Evolutionary conservation across 2,888 invertebrate species (phyloP).

Genomic region (Notodonta ziczac): DNA sequence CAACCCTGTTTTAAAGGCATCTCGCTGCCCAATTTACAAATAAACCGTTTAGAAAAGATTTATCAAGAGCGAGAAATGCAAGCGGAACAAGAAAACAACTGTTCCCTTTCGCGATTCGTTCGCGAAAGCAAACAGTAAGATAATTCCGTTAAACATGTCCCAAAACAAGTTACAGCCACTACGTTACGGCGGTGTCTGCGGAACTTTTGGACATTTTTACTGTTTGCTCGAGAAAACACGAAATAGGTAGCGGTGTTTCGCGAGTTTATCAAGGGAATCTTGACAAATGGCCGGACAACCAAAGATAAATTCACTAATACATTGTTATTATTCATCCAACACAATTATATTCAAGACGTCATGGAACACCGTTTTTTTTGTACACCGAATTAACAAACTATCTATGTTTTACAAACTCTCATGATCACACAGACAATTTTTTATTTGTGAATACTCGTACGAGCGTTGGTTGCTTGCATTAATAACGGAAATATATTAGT

Average conservation of each 20-base stretch:
- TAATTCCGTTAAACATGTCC: slow-evolving; percentile 54
- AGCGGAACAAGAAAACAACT: slow-evolving; percentile 35
- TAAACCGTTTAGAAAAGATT: slow-evolving; percentile 24
- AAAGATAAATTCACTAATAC: slow-evolving; percentile 48
- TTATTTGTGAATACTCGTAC: too few species aligned
- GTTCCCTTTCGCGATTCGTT: slow-evolving; percentile 37
- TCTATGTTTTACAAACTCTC: too few species aligned
- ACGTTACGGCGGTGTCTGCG: slow-evolving; percentile 52
- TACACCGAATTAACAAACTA: too few species aligned
- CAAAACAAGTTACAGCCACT: slow-evolving; percentile 58
- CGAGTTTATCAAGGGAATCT: slow-evolving; percentile 54
- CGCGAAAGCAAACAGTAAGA: slow-evolving; percentile 52
- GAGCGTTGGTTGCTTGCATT: too few species aligned
- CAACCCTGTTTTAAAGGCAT: background rate
- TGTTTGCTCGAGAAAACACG: slow-evolving; percentile 51
- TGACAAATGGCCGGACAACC: slow-evolving; percentile 55
- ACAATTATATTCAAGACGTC: too few species aligned
- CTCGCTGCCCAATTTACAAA: slow-evolving; percentile 8
- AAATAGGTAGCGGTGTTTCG: slow-evolving; percentile 46
- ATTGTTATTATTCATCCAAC: slow-evolving; percentile 44
- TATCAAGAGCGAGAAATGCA: slow-evolving; percentile 32
- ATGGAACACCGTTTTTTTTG: too few species aligned
- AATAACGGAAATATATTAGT: too few species aligned
- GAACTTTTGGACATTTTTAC: slow-evolving; percentile 71
- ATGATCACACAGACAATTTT: too few species aligned